Percentiles rank a stretch among this genome's conserved stretches.
Conservation (phyloP, 2,113 vertebrate genomes). For the Megaleporinus macrocephalus region DNA sequence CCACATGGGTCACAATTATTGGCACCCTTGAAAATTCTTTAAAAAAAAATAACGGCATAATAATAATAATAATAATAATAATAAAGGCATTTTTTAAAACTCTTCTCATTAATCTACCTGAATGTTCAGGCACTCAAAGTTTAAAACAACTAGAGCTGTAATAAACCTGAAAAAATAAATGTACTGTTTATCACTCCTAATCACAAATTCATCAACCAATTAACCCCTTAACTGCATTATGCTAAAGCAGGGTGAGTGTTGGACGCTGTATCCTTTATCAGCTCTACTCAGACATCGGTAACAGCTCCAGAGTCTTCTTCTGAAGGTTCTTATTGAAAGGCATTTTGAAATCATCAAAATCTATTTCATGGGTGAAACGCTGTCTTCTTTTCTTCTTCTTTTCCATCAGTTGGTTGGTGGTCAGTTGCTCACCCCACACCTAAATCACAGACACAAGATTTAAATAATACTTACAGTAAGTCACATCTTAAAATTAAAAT, state of each 20-base stretch:
- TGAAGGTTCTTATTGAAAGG: conserved; percentile 81
- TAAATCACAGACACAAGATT: conserved; percentile 57
- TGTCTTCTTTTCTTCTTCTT: conserved; percentile 75
- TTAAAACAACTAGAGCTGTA: too few relatives aligned
- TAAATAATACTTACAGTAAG: not conserved
- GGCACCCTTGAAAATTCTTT: too few relatives aligned
- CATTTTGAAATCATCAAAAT: conserved; percentile 81
- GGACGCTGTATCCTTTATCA: not conserved
- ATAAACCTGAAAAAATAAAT: not conserved
- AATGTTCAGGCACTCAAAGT: too few relatives aligned
- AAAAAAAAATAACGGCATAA: too few relatives aligned
- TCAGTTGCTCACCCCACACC: conserved; percentile 83
- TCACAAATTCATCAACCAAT: not conserved
- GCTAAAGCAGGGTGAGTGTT: not conserved
- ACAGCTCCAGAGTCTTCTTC: conserved; percentile 63
- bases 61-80: too few relatives aligned
- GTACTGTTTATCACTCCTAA: not conserved
- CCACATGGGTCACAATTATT: too few relatives aligned
- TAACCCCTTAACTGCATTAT: not conserved
- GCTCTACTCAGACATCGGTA: not conserved
- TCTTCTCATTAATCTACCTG: too few relatives aligned
- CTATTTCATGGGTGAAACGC: conserved; percentile 68
- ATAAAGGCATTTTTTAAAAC: too few relatives aligned
- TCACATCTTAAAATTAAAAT: not conserved
- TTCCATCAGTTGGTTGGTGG: conserved; percentile 77